These are phyloP conservation scores for Papilio glaucus DNA, from an alignment of 1,140 invertebrate genomes.

Conservation along the genomic window DNA sequence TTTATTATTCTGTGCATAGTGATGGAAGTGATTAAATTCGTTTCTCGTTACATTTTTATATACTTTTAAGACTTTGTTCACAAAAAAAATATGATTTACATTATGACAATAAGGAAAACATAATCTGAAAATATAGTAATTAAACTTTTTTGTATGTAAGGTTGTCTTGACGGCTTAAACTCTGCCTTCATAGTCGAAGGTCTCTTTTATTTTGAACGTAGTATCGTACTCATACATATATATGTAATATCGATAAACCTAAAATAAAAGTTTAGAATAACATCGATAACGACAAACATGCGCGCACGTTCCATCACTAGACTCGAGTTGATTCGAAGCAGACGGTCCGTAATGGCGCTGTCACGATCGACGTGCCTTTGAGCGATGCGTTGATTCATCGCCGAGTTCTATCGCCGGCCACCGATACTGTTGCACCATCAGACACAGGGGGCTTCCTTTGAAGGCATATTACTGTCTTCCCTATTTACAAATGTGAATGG, in stretches of 20 bases:
- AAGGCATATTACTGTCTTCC: conserved; percentile 9
- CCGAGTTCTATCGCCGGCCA: neutral
- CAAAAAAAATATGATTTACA: too few relatives aligned
- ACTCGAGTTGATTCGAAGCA: conserved; percentile 8
- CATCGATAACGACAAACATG: neutral
- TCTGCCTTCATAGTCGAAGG: too few relatives aligned
- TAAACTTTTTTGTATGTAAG: too few relatives aligned
- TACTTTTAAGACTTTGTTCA: neutral
- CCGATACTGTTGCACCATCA: conserved; percentile 15
- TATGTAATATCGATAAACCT: neutral
- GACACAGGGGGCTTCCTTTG: conserved; percentile 16
- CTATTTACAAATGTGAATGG: neutral
- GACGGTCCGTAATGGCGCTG: conserved; percentile 45
- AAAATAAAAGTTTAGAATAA: neutral
- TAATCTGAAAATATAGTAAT: too few relatives aligned
- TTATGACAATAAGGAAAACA: too few relatives aligned
- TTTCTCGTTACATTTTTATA: neutral
- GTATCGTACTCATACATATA: too few relatives aligned
- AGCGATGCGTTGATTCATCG: conserved; percentile 38
- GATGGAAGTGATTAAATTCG: conserved; percentile 49
- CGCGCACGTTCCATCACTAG: neutral
- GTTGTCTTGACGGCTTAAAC: too few relatives aligned
- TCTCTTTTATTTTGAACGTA: too few relatives aligned
- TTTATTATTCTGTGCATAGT: conserved; percentile 53
- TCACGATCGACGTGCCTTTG: conserved; percentile 42